phyloP scores from a whole-genome alignment of 2,113 vertebrate genomes.

The Pseudonaja textilis region DNA sequence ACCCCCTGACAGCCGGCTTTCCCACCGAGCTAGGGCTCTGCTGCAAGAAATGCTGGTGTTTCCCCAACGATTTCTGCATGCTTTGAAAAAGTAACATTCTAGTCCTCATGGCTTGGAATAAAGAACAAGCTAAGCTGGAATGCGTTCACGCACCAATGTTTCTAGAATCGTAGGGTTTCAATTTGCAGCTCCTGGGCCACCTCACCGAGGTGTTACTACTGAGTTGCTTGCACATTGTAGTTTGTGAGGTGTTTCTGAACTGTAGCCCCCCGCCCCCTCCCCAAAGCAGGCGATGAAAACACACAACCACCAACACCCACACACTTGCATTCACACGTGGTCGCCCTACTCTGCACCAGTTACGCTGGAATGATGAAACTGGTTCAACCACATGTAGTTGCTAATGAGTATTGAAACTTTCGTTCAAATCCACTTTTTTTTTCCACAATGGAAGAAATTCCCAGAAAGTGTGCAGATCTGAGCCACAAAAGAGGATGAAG shows the following conservation, averaged over 20 bases:
- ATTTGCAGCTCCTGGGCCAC: not conserved
- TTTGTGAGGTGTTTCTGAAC: not conserved
- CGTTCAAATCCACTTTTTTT: no score
- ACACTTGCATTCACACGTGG: not conserved
- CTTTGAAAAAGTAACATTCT: not conserved
- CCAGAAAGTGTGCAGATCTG: not conserved
- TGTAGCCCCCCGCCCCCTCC: no score
- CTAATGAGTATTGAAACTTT: not conserved
- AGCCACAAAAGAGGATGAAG: not conserved
- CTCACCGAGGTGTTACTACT: not conserved
- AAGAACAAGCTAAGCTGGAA: not conserved
- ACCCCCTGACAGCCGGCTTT: accelerated
- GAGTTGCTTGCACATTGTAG: not conserved
- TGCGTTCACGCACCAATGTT: not conserved
- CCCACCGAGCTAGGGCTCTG: not conserved
- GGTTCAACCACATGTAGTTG: no score
- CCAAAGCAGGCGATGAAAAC: not conserved
- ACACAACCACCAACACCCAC: not conserved
- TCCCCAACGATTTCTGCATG: not conserved
- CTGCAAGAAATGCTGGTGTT: not conserved
- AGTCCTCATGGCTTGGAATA: not conserved
- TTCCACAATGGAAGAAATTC: no score
- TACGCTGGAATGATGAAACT: not conserved
- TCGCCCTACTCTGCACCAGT: not conserved
- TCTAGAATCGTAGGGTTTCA: not conserved